Percentiles rank a stretch among this genome's conserved stretches.
phyloP scores from a whole-genome alignment of 2,797 vertebrate genomes.

The Spinus olivaceus region DNA sequence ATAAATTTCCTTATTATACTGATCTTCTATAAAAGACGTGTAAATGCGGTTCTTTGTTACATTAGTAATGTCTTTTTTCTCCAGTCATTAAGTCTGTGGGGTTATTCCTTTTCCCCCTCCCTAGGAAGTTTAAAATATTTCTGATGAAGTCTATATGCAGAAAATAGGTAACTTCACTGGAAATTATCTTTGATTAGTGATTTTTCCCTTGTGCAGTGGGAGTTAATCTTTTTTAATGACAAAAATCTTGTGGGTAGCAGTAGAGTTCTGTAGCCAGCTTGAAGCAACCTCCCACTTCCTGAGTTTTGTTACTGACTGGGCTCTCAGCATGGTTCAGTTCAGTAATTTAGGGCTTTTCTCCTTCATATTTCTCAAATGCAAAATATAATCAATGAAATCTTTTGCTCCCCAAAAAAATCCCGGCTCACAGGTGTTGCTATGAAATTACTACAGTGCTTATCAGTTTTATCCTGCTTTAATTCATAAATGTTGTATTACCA shows the following conservation, averaged over 20 bases:
- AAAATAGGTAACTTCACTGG: neutral
- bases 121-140: neutral
- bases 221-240: neutral
- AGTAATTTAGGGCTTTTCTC: neutral
- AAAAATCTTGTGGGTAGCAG: neutral
- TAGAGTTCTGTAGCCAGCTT: neutral
- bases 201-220: neutral
- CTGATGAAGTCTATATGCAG: neutral
- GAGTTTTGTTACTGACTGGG: neutral
- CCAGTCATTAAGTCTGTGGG: neutral
- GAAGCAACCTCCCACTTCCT: neutral
- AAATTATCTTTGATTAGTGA: neutral
- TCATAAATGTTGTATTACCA: neutral
- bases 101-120: neutral
- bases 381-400: neutral
- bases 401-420: neutral
- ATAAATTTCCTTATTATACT: neutral
- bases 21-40: neutral
- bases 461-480: neutral
- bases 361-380: neutral
- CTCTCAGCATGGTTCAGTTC: neutral
- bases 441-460: neutral
- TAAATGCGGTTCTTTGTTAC: neutral
- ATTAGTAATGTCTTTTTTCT: neutral
- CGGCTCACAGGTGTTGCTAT: neutral